A percentile compares a stretch with the other conserved stretches of the same genome.
Evolutionary conservation across 35 echinoderm and acorn worm species (phyloP).

Genomic region (Lytechinus variegatus): DNA sequence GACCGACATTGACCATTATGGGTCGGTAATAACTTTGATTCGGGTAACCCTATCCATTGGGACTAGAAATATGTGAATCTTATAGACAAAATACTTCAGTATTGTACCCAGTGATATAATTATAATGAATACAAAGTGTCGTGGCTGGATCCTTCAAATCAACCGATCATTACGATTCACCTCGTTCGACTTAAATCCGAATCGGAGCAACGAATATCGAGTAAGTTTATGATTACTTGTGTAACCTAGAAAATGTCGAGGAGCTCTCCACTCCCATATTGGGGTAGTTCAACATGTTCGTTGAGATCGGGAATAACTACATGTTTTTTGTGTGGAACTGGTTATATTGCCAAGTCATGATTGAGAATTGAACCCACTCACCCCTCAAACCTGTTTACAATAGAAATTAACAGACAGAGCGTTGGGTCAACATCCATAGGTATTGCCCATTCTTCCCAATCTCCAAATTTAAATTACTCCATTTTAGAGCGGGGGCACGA

Average conservation of each 20-base stretch:
- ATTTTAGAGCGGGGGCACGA: background rate
- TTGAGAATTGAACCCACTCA: background rate
- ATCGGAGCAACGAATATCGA: background rate
- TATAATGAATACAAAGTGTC: background rate
- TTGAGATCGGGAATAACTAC: background rate
- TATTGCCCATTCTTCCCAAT: constrained; percentile 10
- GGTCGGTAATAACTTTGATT: background rate
- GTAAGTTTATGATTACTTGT: background rate
- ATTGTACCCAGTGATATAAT: background rate
- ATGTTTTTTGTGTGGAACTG: background rate
- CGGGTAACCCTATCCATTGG: background rate
- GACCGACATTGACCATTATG: background rate
- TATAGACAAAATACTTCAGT: background rate
- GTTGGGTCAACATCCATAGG: background rate
- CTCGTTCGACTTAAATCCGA: background rate
- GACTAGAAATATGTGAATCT: background rate
- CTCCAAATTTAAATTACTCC: constrained; percentile 2
- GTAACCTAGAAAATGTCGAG: background rate
- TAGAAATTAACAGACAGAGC: background rate
- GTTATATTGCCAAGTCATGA: constrained; percentile 2
- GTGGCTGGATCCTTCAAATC: background rate
- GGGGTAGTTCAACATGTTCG: background rate
- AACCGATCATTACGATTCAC: background rate
- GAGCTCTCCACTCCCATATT: background rate
- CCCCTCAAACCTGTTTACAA: background rate